Percentiles rank a stretch among this genome's conserved stretches.
phyloP scores from a whole-genome alignment of 2,888 invertebrate genomes.

The Orgyia antiqua region DNA sequence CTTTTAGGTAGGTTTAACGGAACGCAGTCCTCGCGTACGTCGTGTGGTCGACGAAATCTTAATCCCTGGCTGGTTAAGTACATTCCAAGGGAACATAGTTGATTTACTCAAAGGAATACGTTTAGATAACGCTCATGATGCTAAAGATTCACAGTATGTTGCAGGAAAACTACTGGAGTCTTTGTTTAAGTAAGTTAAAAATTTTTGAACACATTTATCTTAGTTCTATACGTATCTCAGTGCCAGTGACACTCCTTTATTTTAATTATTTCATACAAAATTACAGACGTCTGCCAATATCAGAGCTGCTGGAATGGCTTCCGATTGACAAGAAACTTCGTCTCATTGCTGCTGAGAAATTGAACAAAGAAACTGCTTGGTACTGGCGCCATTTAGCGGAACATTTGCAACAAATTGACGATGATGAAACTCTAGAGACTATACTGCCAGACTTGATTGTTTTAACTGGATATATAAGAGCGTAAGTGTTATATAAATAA shows the following conservation, averaged over 20 bases:
- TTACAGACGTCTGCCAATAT: conserved; percentile 60
- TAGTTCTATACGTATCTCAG: too few species aligned
- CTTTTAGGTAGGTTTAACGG: conserved; percentile 70
- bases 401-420: conserved; percentile 63
- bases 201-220: too few species aligned
- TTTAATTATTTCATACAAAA: too few species aligned
- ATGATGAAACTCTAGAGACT: conserved; percentile 77
- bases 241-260: too few species aligned
- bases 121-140: conserved; percentile 79
- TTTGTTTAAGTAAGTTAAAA: conserved; percentile 62
- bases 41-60: conserved; percentile 75
- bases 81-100: conserved; percentile 83
- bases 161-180: conserved; percentile 69
- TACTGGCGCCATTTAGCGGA: conserved; percentile 73
- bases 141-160: conserved; percentile 70
- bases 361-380: conserved; percentile 72
- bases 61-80: conserved; percentile 86
- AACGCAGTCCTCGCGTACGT: conserved; percentile 63
- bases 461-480: conserved; percentile 84
- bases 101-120: conserved; percentile 86
- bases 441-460: conserved; percentile 85
- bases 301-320: conserved; percentile 71
- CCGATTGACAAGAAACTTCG: conserved; percentile 59
- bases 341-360: conserved; percentile 61
- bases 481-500: conserved; percentile 62